Percentiles rank a stretch among this genome's conserved stretches.
phyloP scores from a whole-genome alignment of 1,140 invertebrate species.

The Asobara japonica region DNA sequence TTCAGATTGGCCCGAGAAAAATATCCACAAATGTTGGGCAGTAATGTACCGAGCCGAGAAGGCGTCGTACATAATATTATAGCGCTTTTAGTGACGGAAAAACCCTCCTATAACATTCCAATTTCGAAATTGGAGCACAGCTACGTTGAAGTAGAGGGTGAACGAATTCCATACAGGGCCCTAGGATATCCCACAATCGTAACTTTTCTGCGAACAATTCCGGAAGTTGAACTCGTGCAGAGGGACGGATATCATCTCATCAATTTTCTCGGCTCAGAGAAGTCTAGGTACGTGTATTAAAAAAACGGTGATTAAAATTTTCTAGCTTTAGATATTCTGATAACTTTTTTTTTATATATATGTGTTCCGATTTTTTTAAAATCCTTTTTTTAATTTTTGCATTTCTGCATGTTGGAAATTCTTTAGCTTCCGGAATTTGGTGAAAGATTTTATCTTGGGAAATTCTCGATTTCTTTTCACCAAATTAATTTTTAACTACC shows the following conservation, averaged over 20 bases:
- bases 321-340: too few relatives aligned
- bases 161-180: conserved; percentile 43
- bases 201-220: conserved; percentile 40
- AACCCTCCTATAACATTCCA: not conserved
- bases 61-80: conserved; percentile 37
- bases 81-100: conserved; percentile 38
- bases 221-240: conserved; percentile 25
- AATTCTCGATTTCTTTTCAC: too few relatives aligned
- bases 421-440: too few relatives aligned
- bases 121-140: conserved; percentile 25
- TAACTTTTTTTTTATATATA: too few relatives aligned
- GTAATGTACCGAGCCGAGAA: not conserved
- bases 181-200: conserved; percentile 34
- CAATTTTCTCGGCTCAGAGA: conserved; percentile 40
- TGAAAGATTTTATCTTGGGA: too few relatives aligned
- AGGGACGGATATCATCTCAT: conserved; percentile 26
- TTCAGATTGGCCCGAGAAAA: too few relatives aligned
- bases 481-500: too few relatives aligned
- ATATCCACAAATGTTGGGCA: not conserved
- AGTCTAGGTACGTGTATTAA: too few relatives aligned
- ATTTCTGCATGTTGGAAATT: too few relatives aligned
- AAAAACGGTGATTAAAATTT: too few relatives aligned
- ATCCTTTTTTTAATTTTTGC: too few relatives aligned
- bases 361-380: too few relatives aligned
- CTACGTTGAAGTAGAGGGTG: conserved; percentile 37